A percentile compares a stretch with the other conserved stretches of the same genome.
phyloP scores from a whole-genome alignment of 2,113 vertebrate species.

The Toxostoma redivivum region DNA sequence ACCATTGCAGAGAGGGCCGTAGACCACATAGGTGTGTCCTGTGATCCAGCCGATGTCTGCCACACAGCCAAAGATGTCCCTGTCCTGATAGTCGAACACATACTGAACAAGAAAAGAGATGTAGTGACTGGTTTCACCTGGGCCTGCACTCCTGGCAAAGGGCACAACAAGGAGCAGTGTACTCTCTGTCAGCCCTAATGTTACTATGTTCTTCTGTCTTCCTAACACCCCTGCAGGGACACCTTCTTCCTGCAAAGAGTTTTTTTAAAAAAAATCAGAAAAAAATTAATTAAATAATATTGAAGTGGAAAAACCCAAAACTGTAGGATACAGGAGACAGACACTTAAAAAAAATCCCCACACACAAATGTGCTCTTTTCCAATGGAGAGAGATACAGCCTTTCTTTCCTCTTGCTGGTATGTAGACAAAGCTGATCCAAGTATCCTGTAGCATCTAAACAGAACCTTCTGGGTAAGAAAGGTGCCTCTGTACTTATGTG shows the following conservation, averaged over 20 bases:
- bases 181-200: neutral
- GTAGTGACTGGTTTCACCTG: neutral
- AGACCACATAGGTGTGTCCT: conserved; percentile 80
- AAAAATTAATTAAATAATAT: neutral
- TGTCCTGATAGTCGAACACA: conserved; percentile 79
- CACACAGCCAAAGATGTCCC: conserved; percentile 80
- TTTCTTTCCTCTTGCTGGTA: neutral
- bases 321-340: neutral
- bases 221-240: neutral
- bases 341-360: neutral
- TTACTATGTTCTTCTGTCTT: neutral
- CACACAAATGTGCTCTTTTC: neutral
- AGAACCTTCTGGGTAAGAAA: neutral
- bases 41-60: conserved; percentile 86
- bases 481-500: neutral
- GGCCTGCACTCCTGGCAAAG: neutral
- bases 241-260: neutral
- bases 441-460: neutral
- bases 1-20: conserved; percentile 81
- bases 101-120: conserved; percentile 62
- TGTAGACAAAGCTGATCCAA: neutral
- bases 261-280: neutral
- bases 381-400: neutral
- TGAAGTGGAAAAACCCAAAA: neutral
- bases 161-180: neutral